Evolutionary conservation across 2,797 vertebrate species (phyloP).

Genomic region (Diceros bicornis): DNA sequence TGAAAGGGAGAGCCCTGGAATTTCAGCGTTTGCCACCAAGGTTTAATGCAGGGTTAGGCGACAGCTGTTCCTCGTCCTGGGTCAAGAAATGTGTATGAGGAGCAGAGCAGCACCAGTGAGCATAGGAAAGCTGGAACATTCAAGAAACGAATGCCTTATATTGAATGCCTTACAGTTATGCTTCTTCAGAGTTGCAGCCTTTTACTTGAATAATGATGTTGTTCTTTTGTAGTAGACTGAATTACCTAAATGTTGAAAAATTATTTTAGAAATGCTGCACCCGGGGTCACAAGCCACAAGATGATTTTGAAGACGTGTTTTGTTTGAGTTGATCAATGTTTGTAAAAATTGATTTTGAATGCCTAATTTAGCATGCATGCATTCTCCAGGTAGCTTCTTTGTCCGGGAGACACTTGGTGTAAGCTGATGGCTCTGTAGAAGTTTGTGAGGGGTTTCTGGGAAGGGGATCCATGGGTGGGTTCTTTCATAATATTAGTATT

Average conservation of each 20-base stretch:
- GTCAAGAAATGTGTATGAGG: background rate
- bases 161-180: too few species aligned
- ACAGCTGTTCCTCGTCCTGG: constrained; percentile 42
- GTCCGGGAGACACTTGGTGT: background rate
- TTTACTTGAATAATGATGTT: background rate
- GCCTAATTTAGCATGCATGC: background rate
- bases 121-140: background rate
- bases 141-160: background rate
- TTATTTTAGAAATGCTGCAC: constrained; percentile 31
- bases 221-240: background rate
- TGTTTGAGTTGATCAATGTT: constrained; percentile 30
- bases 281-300: background rate
- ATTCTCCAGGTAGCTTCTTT: background rate
- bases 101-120: background rate
- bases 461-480: background rate
- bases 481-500: background rate
- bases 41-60: background rate
- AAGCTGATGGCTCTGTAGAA: background rate
- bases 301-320: background rate
- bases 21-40: constrained; percentile 39
- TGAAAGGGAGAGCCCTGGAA: constrained; percentile 29
- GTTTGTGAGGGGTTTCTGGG: background rate
- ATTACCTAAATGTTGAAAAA: background rate
- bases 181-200: background rate
- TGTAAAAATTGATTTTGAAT: constrained; percentile 52